Percentiles rank a stretch among this genome's conserved stretches.
Conservation (phyloP, 2,113 vertebrate species). For the Proterorhinus semilunaris region DNA sequence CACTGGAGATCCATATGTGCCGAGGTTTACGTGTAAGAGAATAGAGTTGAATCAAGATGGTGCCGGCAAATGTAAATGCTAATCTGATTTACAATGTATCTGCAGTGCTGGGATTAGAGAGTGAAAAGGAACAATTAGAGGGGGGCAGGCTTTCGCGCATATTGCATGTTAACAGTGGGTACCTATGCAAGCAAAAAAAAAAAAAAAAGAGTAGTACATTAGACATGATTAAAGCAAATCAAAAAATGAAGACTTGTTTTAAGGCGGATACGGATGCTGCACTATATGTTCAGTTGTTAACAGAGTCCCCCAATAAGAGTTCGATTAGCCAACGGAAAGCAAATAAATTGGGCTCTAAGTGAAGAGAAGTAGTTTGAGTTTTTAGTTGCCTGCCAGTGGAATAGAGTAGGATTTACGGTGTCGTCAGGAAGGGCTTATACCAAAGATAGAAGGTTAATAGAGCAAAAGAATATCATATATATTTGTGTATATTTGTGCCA, state of each 20-base stretch:
- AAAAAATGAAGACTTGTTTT: too few relatives aligned
- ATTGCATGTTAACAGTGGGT: slow-evolving; percentile 52
- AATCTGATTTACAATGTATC: slow-evolving; percentile 68
- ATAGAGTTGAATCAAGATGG: slow-evolving; percentile 56
- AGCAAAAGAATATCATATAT: too few relatives aligned
- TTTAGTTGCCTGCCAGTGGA: too few relatives aligned
- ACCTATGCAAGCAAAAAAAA: too few relatives aligned
- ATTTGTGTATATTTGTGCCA: too few relatives aligned
- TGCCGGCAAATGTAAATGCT: slow-evolving; percentile 68
- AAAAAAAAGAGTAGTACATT: too few relatives aligned
- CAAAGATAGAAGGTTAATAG: too few relatives aligned
- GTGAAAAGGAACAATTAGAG: slow-evolving; percentile 69
- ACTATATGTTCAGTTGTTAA: slow-evolving; percentile 41
- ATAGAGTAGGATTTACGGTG: too few relatives aligned
- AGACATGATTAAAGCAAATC: too few relatives aligned
- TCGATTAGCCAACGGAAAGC: slow-evolving; percentile 61
- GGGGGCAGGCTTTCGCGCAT: slow-evolving; percentile 41
- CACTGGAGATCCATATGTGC: slow-evolving; percentile 60
- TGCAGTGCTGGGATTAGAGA: slow-evolving; percentile 67
- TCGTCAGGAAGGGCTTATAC: too few relatives aligned
- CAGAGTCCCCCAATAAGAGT: slow-evolving; percentile 45
- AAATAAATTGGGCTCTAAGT: slow-evolving; percentile 50
- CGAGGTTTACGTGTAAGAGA: slow-evolving; percentile 60
- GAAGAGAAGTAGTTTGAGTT: slow-evolving; percentile 4
- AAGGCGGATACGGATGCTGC: not conserved